A percentile compares a stretch with the other conserved stretches of the same genome.
Conservation (phyloP, 2,888 invertebrate species). For the Conus canariensis region DNA sequence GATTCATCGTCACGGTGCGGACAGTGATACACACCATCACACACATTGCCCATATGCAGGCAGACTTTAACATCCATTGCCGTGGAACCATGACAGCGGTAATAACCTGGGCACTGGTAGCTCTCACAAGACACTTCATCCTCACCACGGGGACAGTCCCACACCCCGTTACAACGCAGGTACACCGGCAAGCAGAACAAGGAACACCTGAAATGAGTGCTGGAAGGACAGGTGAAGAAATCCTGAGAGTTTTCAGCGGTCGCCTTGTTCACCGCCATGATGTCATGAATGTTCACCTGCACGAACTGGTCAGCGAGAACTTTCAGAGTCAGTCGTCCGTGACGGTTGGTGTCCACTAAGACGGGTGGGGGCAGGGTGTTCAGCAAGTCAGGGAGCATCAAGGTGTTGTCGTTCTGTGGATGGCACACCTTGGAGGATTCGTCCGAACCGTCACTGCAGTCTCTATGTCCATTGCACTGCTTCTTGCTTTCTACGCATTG, state of each 20-base stretch:
- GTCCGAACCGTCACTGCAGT: slow-evolving; percentile 17
- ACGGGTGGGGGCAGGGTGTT: not conserved
- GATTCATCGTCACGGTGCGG: slow-evolving; percentile 1
- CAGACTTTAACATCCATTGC: not conserved
- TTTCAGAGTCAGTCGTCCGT: not conserved
- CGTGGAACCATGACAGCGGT: not conserved
- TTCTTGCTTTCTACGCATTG: not conserved
- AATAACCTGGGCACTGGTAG: not conserved
- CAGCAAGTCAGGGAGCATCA: not conserved
- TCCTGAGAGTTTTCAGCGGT: not conserved
- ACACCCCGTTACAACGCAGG: slow-evolving; percentile 21
- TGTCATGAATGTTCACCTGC: not conserved
- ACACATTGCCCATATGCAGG: not conserved
- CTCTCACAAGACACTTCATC: not conserved
- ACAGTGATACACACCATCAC: slow-evolving; percentile 25
- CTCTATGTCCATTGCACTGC: not conserved
- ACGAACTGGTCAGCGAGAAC: not conserved
- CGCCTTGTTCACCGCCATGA: not conserved
- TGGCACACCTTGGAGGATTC: not conserved
- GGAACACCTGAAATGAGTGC: slow-evolving; percentile 18
- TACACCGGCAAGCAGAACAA: slow-evolving; percentile 19
- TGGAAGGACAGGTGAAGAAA: slow-evolving; percentile 1
- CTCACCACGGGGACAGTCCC: not conserved
- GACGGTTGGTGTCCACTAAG: not conserved
- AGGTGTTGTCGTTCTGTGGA: too few species aligned